phyloP scores from a whole-genome alignment of 2,888 invertebrate genomes.

The Teinopalpus imperialis region DNA sequence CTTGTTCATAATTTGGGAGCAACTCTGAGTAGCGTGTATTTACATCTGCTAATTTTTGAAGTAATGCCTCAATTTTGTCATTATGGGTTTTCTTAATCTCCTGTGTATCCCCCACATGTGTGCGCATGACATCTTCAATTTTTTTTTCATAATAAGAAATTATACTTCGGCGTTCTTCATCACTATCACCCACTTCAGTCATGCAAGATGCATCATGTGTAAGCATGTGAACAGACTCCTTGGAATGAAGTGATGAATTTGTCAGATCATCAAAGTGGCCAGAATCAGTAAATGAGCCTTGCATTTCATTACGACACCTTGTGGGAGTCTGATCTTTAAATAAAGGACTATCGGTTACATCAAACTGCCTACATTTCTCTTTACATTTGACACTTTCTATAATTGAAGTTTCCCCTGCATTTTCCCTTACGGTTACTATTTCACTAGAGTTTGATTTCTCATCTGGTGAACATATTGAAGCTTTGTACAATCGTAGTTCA shows the following conservation, averaged over 20 bases:
- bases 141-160: slow-evolving; percentile 88
- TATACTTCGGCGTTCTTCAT: slow-evolving; percentile 85
- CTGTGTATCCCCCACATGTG: slow-evolving; percentile 83
- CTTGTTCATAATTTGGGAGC: slow-evolving; percentile 87
- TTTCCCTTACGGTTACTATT: slow-evolving; percentile 88
- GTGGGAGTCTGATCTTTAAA: slow-evolving; percentile 72
- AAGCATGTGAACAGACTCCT: slow-evolving; percentile 84
- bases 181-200: slow-evolving; percentile 78
- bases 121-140: slow-evolving; percentile 87
- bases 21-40: slow-evolving; percentile 90
- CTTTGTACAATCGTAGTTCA: slow-evolving; percentile 90
- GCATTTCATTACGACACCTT: slow-evolving; percentile 83
- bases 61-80: slow-evolving; percentile 88
- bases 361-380: slow-evolving; percentile 67
- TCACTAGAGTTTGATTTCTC: slow-evolving; percentile 90
- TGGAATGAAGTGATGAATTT: slow-evolving; percentile 88
- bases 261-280: slow-evolving; percentile 93
- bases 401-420: slow-evolving; percentile 69
- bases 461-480: slow-evolving; percentile 89
- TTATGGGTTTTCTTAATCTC: slow-evolving; percentile 90
- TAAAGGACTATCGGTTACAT: slow-evolving; percentile 73
- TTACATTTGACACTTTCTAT: slow-evolving; percentile 63
- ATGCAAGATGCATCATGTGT: slow-evolving; percentile 80
- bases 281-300: slow-evolving; percentile 91
- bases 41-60: slow-evolving; percentile 88